phyloP scores from a whole-genome alignment of 2,888 invertebrate species.

The Artemia sinica region DNA sequence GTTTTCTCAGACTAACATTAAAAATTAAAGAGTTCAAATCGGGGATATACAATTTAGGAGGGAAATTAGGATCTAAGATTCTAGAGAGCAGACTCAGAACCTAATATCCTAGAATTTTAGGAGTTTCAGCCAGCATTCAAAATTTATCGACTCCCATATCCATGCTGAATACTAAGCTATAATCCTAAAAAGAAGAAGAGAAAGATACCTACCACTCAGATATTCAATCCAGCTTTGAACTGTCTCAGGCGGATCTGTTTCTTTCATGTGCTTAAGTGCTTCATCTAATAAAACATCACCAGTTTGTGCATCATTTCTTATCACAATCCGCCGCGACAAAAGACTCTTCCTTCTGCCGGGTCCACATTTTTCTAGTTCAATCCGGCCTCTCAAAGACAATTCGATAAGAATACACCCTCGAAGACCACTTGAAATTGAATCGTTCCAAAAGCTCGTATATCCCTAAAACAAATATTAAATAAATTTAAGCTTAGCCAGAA shows the following conservation, averaged over 20 bases:
- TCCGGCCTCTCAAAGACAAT: constrained; percentile 76
- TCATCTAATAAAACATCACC: constrained; percentile 91
- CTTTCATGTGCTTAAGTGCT: constrained; percentile 92
- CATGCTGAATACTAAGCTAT: too few species aligned
- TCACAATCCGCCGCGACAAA: constrained; percentile 60
- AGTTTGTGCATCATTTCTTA: constrained; percentile 77
- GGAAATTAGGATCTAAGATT: too few species aligned
- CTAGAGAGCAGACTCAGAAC: too few species aligned
- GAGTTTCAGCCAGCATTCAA: too few species aligned
- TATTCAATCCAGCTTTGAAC: constrained; percentile 99
- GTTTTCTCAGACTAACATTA: too few species aligned
- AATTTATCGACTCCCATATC: too few species aligned
- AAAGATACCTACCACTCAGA: constrained; percentile 57
- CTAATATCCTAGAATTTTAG: too few species aligned
- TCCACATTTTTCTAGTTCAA: constrained; percentile 89
- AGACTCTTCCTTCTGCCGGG: constrained; percentile 75
- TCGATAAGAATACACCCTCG: constrained; percentile 97
- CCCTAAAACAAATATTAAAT: constrained; percentile 45
- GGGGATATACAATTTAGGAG: too few species aligned
- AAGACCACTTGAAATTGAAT: constrained; percentile 96
- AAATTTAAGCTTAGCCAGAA: background rate
- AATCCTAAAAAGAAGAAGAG: background rate
- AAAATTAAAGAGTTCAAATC: too few species aligned
- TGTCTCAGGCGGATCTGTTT: constrained; percentile 89
- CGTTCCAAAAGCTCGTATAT: constrained; percentile 99